A percentile compares a stretch with the other conserved stretches of the same genome.
Evolutionary conservation across 2,797 vertebrate genomes (phyloP).

Genomic region (Sparidentex hasta): DNA sequence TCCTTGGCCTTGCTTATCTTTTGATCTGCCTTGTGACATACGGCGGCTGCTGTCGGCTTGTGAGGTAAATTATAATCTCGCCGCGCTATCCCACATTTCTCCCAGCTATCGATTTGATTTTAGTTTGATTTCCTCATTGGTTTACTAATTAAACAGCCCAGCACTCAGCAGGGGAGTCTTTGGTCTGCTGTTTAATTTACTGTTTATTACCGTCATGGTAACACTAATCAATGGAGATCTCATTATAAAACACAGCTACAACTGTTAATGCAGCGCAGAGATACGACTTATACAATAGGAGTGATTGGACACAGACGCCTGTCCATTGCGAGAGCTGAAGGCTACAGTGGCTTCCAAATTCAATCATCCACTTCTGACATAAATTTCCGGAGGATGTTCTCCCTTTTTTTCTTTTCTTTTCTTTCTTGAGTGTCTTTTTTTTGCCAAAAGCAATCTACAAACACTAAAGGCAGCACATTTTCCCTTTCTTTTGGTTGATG

Average conservation of each 20-base stretch:
- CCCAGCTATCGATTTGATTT: conserved; percentile 73
- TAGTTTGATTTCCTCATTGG: conserved; percentile 77
- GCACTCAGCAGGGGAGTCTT: conserved; percentile 55
- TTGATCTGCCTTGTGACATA: conserved; percentile 32
- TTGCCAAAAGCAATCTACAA: conserved; percentile 68
- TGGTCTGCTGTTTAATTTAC: conserved; percentile 68
- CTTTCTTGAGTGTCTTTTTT: conserved; percentile 31
- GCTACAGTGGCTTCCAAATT: conserved; percentile 65
- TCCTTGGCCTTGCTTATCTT: conserved; percentile 23
- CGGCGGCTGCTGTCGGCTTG: neutral
- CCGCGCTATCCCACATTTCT: conserved; percentile 48
- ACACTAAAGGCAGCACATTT: conserved; percentile 66
- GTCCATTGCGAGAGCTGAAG: conserved; percentile 55
- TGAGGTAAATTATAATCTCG: conserved; percentile 38
- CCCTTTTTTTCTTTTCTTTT: neutral
- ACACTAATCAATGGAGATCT: conserved; percentile 74
- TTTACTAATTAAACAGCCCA: conserved; percentile 78
- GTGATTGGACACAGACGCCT: conserved; percentile 46
- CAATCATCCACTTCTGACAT: conserved; percentile 65
- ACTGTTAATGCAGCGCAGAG: conserved; percentile 38
- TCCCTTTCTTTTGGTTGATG: conserved; percentile 67
- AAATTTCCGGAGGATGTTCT: conserved; percentile 66
- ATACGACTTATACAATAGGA: conserved; percentile 36
- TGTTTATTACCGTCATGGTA: conserved; percentile 67
- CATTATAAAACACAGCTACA: conserved; percentile 62